A percentile compares a stretch with the other conserved stretches of the same genome.
Evolutionary conservation across 1,140 invertebrate species (phyloP).

Genomic region (Drosophila leontia): DNA sequence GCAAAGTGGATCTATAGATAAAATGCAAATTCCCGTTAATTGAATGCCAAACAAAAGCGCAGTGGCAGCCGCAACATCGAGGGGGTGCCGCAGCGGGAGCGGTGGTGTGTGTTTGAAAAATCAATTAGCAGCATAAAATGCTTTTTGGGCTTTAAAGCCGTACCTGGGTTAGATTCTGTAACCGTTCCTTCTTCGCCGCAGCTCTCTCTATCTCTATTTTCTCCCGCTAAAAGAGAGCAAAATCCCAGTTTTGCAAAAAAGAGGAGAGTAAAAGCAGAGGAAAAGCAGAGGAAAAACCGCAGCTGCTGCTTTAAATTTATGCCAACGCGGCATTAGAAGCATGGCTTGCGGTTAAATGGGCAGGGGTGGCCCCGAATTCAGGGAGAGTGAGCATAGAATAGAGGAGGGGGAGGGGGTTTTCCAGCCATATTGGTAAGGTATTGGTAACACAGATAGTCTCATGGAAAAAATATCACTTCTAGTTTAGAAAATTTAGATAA

Average conservation of each 20-base stretch:
- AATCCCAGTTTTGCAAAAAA: slow-evolving; percentile 24
- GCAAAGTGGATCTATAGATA: slow-evolving; percentile 55
- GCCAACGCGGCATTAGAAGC: slow-evolving; percentile 77
- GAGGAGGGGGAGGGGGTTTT: not conserved
- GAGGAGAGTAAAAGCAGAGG: not conserved
- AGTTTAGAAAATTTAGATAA: not conserved
- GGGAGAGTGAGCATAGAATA: not conserved
- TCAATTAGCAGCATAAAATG: slow-evolving; percentile 78
- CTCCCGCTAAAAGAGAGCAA: slow-evolving; percentile 18
- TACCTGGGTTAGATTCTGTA: slow-evolving; percentile 45
- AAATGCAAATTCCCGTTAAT: slow-evolving; percentile 78
- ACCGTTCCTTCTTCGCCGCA: slow-evolving; percentile 13
- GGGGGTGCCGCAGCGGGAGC: not conserved
- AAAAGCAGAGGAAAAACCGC: slow-evolving; percentile 67
- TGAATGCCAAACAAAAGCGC: slow-evolving; percentile 74
- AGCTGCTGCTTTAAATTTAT: slow-evolving; percentile 82
- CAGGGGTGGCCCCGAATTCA: not conserved
- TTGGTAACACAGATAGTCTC: slow-evolving; percentile 46
- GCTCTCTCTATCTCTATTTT: slow-evolving; percentile 3
- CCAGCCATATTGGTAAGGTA: slow-evolving; percentile 69
- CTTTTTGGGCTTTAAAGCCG: slow-evolving; percentile 49
- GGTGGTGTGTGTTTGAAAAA: slow-evolving; percentile 56
- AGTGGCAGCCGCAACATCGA: slow-evolving; percentile 38
- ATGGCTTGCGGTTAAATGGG: slow-evolving; percentile 71
- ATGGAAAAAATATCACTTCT: not conserved